Base-by-base conservation (phyloP, 2,888 invertebrate genomes). In the Chrysopilus asiliformis region DNA sequence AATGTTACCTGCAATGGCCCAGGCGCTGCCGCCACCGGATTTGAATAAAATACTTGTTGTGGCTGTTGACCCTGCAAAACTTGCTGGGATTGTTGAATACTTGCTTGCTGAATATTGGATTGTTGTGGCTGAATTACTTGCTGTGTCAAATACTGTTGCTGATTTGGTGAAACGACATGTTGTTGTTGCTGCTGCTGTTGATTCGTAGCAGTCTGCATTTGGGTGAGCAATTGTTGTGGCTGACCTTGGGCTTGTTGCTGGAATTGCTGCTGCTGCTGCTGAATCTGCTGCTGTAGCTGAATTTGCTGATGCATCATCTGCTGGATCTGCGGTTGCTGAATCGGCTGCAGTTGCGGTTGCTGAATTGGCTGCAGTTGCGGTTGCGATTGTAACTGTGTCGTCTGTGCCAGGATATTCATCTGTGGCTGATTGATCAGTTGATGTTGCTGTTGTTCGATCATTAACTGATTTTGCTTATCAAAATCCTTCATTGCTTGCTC, bases 401-500 rank as follows among this genome's bases (percentile, higher is more conserved):
- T n/a, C n/a, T n/a, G n/a, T n/a, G n/a, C 13, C 15, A n/a, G 17
- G 10, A 5, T n/a, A 8, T 15, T 26, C 26, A 26, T 10, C 7
- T 26, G 26, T 4, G 16, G 4, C 10, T 26, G 27, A n/a, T 15
- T 16, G 16, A 30, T 5, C 16, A 25, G 15, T 32, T 42, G 38
- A 5, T 49, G 49, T 16, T 50, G 47, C 5, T 48, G 44, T 15
- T 49, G 48, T 18, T 47, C 50, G 14, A 40, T 47, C 28, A 57
- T 53, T 2, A 56, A 50, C 31, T 36, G 15, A 34, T 27, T 17
- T 31, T 26, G 45, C 27, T 49, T 48, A 36, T 48, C 51, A 30
- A 57, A 56, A 1, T 45, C 30, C 8, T 58, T 57, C 14, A 71
- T 49, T 58, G 72, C 46, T 60, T 70, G 57, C 26, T 60, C 58